Conservation (phyloP, 2,797 vertebrate species). For the Melanotaenia trifasciata region DNA sequence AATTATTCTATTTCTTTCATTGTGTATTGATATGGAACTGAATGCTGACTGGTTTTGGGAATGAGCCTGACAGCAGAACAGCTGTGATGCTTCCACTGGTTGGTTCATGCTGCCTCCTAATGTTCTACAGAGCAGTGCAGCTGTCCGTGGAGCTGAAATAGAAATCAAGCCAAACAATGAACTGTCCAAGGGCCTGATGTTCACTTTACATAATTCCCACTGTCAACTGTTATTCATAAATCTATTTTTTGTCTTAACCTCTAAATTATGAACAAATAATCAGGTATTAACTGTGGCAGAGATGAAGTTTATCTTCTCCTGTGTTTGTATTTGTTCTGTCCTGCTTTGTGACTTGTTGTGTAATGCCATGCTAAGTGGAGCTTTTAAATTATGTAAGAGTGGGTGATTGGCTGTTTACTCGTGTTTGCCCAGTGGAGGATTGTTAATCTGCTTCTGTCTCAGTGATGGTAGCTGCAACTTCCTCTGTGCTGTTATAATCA, state of each 20-base stretch:
- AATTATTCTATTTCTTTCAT: not conserved
- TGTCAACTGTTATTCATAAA: not conserved
- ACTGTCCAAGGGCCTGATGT: conserved; percentile 46
- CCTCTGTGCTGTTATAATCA: not conserved
- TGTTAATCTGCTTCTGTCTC: conserved; percentile 2
- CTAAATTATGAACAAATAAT: not conserved
- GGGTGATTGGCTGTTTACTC: conserved; percentile 28
- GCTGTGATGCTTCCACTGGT: conserved; percentile 3
- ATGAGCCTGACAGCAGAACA: conserved; percentile 28
- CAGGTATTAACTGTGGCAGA: conserved; percentile 1
- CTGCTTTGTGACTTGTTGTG: not conserved
- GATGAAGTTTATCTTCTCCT: not conserved
- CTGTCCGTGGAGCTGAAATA: conserved; percentile 55
- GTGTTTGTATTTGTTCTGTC: conserved; percentile 1
- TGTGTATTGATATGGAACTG: conserved; percentile 22
- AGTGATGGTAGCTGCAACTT: not conserved
- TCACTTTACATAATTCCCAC: not conserved
- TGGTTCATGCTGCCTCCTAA: conserved; percentile 13
- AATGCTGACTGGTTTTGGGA: conserved; percentile 28
- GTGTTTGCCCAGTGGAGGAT: conserved; percentile 7
- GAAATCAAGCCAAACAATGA: conserved; percentile 1
- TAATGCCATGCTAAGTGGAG: conserved; percentile 34
- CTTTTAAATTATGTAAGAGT: conserved; percentile 31
- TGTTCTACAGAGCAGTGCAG: conserved; percentile 22
- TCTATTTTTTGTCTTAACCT: not conserved